These are phyloP conservation scores for Ciconia stormi DNA, from an alignment of 2,113 vertebrate genomes.

Conservation along the genomic window DNA sequence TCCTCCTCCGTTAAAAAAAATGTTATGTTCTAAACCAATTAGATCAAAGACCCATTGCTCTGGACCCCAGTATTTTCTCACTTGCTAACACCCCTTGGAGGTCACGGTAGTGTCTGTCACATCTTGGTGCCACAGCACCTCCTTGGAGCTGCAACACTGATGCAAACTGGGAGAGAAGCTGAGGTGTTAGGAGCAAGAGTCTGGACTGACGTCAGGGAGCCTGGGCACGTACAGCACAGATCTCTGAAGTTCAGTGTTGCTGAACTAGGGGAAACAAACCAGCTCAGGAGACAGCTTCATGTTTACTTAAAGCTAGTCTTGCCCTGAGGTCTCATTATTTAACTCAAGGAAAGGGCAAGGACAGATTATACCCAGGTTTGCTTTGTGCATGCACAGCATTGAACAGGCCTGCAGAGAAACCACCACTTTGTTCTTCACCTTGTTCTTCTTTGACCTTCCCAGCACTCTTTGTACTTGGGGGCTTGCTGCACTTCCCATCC, in stretches of 20 bases:
- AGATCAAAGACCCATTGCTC: background rate
- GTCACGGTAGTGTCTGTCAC: background rate
- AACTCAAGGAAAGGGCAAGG: background rate
- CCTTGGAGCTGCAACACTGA: background rate
- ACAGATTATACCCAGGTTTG: background rate
- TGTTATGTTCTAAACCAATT: background rate
- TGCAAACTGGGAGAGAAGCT: background rate
- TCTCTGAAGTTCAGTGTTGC: background rate
- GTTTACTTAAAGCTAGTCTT: background rate
- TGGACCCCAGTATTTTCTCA: background rate
- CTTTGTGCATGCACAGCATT: background rate
- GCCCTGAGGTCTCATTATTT: background rate
- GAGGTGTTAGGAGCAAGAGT: background rate
- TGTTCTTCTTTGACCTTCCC: slow-evolving; percentile 88
- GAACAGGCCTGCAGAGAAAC: background rate
- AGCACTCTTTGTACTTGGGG: slow-evolving; percentile 79
- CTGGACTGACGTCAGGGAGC: background rate
- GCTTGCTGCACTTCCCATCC: slow-evolving; percentile 78
- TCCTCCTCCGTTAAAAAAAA: background rate
- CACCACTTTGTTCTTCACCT: slow-evolving; percentile 66
- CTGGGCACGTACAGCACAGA: background rate
- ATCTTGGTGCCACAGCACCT: background rate
- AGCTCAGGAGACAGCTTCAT: background rate
- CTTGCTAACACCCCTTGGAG: background rate
- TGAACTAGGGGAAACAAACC: background rate